Base-by-base conservation (phyloP, 2,113 vertebrate genomes). In the Forbesichthys papilliferus region DNA sequence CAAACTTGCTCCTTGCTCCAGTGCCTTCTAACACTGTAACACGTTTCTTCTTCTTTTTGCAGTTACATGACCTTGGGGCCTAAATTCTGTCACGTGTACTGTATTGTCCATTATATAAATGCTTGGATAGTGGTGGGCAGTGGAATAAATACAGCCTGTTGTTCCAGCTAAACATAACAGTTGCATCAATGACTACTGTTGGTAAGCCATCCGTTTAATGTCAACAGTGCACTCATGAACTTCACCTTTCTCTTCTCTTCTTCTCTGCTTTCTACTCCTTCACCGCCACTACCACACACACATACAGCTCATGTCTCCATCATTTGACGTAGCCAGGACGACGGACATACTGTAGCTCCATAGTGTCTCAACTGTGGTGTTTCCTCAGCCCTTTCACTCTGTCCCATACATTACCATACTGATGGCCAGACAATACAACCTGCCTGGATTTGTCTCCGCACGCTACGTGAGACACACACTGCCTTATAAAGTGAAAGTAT, bases 401-500 rank as follows among this genome's bases (percentile, higher is more conserved):
- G 64, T 85, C 85, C 83, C 84, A 82, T 83, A 81, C 71, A 13
- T 88, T 86, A 83, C 77, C 77, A 82, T 84, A 66, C 68, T 53
- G n/a, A 42, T 48, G 10, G 67, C 56, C 11, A 68, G 83, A 83
- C 77, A 55, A 66, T 66, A 67, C 68, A 57, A 68, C 76, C 27
- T 64, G 70, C 70, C 78, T 82, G 66, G 58, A 79, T 56, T 78
- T 79, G 69, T 74, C 78, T 69, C 69, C 54, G 71, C 75, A 86
- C 51, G 73, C 74, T 77, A 64, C 78, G 46, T 69, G 63, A 82
- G 74, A 69, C 73, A 71, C 81, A 54, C 83, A 73, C 88, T 90
- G 72, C 90, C 90, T 90, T 91, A 92, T 92, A 92, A 91, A 92
- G 92, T 87, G 88, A 42, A 89, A 86, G 87, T 91, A 93, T 92